These are phyloP conservation scores for Lutraria rhynchaena DNA, from an alignment of 1,140 invertebrate genomes.

Conservation along the genomic window DNA sequence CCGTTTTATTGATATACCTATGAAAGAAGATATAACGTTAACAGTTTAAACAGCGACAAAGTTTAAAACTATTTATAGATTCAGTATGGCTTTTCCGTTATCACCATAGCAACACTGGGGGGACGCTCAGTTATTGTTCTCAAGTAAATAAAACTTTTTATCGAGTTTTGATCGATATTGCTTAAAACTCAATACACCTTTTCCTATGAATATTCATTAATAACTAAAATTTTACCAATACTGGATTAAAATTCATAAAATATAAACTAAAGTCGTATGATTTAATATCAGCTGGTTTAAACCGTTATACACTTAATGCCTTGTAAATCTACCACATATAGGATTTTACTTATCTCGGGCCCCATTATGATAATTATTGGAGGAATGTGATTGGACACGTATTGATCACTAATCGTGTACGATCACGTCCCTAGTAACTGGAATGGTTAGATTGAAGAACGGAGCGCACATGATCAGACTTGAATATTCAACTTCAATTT, in stretches of 20 bases:
- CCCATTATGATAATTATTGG: conserved; percentile 54
- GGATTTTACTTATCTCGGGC: conserved; percentile 46
- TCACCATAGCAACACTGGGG: conserved; percentile 45
- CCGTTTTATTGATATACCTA: conserved; percentile 44
- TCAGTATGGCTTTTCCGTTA: conserved; percentile 35
- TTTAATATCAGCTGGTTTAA: too few relatives aligned
- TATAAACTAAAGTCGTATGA: too few relatives aligned
- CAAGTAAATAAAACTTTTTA: conserved; percentile 58
- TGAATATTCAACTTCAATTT: conserved; percentile 33
- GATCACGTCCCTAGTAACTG: conserved; percentile 48
- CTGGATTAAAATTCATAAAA: too few relatives aligned
- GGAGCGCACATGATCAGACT: conserved; percentile 39
- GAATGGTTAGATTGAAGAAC: conserved; percentile 15
- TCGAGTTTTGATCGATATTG: conserved; percentile 29
- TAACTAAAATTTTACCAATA: too few relatives aligned
- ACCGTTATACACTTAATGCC: neutral
- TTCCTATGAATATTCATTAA: too few relatives aligned
- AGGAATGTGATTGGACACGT: conserved; percentile 56
- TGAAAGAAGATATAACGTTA: conserved; percentile 40
- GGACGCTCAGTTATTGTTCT: conserved; percentile 40
- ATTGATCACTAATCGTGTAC: conserved; percentile 57
- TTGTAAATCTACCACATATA: conserved; percentile 21
- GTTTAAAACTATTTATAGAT: conserved; percentile 60
- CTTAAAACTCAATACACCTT: conserved; percentile 14
- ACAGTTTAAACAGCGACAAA: conserved; percentile 43